Evolutionary conservation across 2,113 vertebrate genomes (phyloP).

Genomic region (Haemorhous mexicanus): DNA sequence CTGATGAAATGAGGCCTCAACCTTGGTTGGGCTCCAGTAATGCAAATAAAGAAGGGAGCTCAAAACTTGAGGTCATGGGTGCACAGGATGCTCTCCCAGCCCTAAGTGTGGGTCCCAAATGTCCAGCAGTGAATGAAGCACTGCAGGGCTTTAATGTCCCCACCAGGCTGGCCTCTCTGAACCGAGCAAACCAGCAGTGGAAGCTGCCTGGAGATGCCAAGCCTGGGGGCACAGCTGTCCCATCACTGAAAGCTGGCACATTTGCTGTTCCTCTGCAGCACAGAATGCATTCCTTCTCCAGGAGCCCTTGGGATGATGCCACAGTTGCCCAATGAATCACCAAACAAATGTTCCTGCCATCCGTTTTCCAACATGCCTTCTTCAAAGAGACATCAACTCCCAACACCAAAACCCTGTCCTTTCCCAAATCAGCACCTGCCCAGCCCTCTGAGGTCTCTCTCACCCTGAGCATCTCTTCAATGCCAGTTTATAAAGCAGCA

Average conservation of each 20-base stretch:
- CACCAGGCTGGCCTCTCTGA: neutral
- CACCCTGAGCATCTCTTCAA: neutral
- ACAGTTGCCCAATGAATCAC: rapidly evolving
- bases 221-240: neutral
- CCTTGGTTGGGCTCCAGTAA: conserved; percentile 11
- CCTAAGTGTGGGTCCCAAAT: neutral
- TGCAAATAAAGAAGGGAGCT: conserved; percentile 33
- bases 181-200: neutral
- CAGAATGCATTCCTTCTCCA: rapidly evolving
- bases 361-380: neutral
- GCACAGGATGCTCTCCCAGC: neutral
- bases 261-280: neutral
- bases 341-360: neutral
- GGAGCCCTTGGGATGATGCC: neutral
- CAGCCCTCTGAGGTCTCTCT: neutral
- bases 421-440: neutral
- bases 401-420: neutral
- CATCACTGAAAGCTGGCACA: rapidly evolving
- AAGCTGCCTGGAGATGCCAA: neutral
- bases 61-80: conserved; percentile 5
- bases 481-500: neutral
- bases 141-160: neutral
- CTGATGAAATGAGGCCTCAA: neutral
- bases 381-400: neutral
- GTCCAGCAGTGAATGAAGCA: rapidly evolving